Percentiles rank a stretch among this genome's conserved stretches.
These are phyloP conservation scores for Aleiodes sp. DNA, from an alignment of 1,140 invertebrate species.

Conservation along the genomic window DNA sequence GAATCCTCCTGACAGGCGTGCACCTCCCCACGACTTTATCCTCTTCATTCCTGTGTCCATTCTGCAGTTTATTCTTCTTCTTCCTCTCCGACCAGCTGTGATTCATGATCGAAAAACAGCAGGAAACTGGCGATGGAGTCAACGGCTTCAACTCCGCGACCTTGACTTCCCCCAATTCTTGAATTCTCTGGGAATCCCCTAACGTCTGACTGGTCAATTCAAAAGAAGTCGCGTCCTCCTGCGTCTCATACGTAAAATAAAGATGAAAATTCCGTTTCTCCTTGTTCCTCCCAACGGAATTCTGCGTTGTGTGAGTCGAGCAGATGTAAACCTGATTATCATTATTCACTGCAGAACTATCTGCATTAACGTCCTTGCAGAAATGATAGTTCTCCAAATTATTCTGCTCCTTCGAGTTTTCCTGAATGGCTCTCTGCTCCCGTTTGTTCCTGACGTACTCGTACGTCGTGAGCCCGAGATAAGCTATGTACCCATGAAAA, in stretches of 20 bases:
- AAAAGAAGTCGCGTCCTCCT: conserved; percentile 53
- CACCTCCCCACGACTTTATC: conserved; percentile 40
- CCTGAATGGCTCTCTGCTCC: conserved; percentile 41
- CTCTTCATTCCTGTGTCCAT: conserved; percentile 17
- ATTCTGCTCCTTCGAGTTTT: conserved; percentile 23
- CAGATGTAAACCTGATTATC: conserved; percentile 49
- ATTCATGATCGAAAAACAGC: conserved; percentile 57
- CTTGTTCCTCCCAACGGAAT: background rate
- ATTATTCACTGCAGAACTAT: conserved; percentile 19
- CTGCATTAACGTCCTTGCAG: conserved; percentile 30
- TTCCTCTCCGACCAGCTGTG: conserved; percentile 6
- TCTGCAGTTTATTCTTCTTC: conserved; percentile 36
- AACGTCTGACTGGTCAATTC: conserved; percentile 48
- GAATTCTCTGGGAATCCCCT: background rate
- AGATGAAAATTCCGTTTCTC: conserved; percentile 55
- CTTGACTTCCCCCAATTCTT: background rate
- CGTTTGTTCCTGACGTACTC: conserved; percentile 82
- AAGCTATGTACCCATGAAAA: conserved; percentile 89
- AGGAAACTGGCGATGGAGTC: conserved; percentile 60
- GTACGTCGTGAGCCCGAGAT: conserved; percentile 87
- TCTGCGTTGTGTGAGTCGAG: conserved; percentile 45
- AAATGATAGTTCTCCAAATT: conserved; percentile 38
- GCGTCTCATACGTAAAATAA: conserved; percentile 56
- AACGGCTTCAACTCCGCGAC: conserved; percentile 51
- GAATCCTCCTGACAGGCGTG: conserved; percentile 53